phyloP scores from a whole-genome alignment of 2,888 invertebrate genomes.

The Unio pictorum region DNA sequence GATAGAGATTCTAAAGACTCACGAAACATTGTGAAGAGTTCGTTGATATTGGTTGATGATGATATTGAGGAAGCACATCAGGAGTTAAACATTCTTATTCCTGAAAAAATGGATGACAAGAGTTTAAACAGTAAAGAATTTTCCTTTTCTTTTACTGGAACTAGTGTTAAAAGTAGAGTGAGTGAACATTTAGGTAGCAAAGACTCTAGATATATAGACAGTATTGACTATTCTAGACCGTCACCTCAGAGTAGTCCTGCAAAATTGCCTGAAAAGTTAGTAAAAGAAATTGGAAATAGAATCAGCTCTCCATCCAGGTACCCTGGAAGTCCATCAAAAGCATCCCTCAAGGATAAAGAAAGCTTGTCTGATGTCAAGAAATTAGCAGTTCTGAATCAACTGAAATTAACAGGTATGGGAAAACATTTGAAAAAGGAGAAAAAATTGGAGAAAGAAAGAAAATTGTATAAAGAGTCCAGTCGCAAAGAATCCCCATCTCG shows the following conservation, averaged over 20 bases:
- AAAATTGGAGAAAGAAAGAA: conserved; percentile 36
- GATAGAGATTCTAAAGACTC: conserved; percentile 49
- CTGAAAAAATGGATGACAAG: conserved; percentile 35
- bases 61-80: conserved; percentile 50
- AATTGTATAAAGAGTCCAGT: conserved; percentile 19
- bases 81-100: conserved; percentile 31
- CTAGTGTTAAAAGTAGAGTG: conserved; percentile 11
- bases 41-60: conserved; percentile 58
- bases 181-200: conserved; percentile 14
- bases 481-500: conserved; percentile 29
- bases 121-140: conserved; percentile 30
- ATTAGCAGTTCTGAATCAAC: conserved; percentile 39
- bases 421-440: conserved; percentile 40
- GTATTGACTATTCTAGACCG: conserved; percentile 16
- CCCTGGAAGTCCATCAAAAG: conserved; percentile 52
- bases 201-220: conserved; percentile 7
- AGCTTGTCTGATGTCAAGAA: conserved; percentile 54
- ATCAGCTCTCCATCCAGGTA: conserved; percentile 55
- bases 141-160: conserved; percentile 18
- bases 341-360: conserved; percentile 56
- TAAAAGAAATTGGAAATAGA: conserved; percentile 60
- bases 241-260: conserved; percentile 51
- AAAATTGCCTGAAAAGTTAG: conserved; percentile 58
- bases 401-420: conserved; percentile 49
- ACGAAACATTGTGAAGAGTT: conserved; percentile 35